Percentiles rank a stretch among this genome's conserved stretches.
Evolutionary conservation across 2,113 vertebrate species (phyloP).

Genomic region (Haemorhous mexicanus): DNA sequence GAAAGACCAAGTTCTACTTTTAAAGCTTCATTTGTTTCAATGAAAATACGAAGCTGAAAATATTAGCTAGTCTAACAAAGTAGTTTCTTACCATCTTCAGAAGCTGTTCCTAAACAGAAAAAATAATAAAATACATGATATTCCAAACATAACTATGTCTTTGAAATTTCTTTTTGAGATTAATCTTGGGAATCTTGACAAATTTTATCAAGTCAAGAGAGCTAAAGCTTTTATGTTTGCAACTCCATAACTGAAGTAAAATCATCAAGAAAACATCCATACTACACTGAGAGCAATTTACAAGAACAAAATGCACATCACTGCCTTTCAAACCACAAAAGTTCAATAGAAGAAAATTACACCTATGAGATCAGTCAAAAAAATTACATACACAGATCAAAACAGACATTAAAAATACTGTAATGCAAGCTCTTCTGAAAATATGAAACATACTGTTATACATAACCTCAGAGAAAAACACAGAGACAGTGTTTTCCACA

Average conservation of each 20-base stretch:
- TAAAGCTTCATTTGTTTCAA: conserved; percentile 26
- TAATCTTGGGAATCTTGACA: background rate
- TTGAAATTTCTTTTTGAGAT: background rate
- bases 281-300: background rate
- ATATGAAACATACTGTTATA: background rate
- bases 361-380: background rate
- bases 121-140: conserved; percentile 76
- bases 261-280: background rate
- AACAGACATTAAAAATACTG: background rate
- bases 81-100: conserved; percentile 88
- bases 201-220: background rate
- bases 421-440: background rate
- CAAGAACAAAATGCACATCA: background rate
- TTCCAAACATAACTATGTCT: conserved; percentile 63
- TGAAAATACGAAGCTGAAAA: conserved; percentile 56
- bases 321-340: background rate
- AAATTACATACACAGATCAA: background rate
- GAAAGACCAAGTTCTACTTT: conserved; percentile 42
- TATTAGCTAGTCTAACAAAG: conserved; percentile 60
- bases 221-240: background rate
- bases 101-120: conserved; percentile 85
- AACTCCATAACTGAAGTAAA: background rate
- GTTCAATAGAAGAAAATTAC: background rate
- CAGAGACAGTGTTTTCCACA: background rate
- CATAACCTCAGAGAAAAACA: background rate